Evolutionary conservation across 2,888 invertebrate genomes (phyloP).

Genomic region (Ernsta delagoae): DNA sequence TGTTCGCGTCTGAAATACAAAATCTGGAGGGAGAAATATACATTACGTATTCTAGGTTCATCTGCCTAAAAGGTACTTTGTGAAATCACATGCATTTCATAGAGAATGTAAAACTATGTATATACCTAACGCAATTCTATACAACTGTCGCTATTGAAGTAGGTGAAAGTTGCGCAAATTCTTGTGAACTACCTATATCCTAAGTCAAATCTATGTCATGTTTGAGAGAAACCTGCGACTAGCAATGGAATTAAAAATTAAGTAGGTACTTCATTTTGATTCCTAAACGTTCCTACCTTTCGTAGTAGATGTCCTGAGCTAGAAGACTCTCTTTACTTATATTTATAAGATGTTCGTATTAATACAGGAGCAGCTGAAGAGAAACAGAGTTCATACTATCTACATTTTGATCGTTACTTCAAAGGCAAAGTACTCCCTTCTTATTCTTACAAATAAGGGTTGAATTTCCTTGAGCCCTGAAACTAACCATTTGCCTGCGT

Average conservation of each 20-base stretch:
- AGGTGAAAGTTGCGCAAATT: neutral
- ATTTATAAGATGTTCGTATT: neutral
- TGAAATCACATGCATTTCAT: slow-evolving; percentile 36
- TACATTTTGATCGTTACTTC: slow-evolving; percentile 23
- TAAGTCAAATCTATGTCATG: too few species aligned
- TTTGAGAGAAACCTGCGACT: too few species aligned
- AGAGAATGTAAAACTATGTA: slow-evolving; percentile 1
- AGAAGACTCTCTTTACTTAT: neutral
- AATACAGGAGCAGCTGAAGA: neutral
- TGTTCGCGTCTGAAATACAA: slow-evolving; percentile 41
- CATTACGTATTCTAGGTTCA: slow-evolving; percentile 44
- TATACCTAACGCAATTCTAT: neutral
- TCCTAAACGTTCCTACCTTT: too few species aligned
- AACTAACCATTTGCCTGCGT: slow-evolving; percentile 26
- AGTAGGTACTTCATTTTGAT: too few species aligned
- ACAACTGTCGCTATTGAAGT: neutral
- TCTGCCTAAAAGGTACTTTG: slow-evolving; percentile 38
- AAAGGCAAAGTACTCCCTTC: slow-evolving; percentile 15
- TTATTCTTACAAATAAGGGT: slow-evolving; percentile 24
- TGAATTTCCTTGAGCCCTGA: slow-evolving; percentile 18
- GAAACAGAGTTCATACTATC: neutral
- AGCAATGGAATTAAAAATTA: too few species aligned
- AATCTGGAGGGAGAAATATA: slow-evolving; percentile 43
- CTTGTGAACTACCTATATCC: neutral
- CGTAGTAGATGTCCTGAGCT: too few species aligned